Evolutionary conservation across 2,113 vertebrate species (phyloP), one percentile per base, ranked within the genome.

Genomic region (Anolis sagrei): DNA sequence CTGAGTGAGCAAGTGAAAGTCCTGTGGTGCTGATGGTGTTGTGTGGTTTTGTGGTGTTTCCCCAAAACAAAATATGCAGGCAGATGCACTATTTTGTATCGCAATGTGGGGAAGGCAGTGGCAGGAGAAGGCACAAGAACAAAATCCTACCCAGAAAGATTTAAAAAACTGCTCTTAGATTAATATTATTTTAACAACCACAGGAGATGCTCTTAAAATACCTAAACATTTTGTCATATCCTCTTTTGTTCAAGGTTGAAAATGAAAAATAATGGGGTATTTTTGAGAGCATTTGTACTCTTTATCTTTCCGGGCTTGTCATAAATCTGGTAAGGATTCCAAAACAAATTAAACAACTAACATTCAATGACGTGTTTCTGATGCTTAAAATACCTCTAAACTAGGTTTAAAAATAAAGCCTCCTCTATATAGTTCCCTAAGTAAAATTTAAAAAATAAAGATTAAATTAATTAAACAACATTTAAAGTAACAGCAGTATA

Each of bases 41-140:
- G 23, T 64, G 77, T 79, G 76, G 77, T 27, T 79, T 79, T 79
- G 58, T 79, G 77, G 77, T 79, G 58, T 79, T 79, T 79, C 21
- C 58, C 32, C 32, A 62, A 32, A 62, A 39, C 32, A 79, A 25
- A 32, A 5, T 25, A 36, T 25, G 77, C 58, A 62, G 4, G 34
- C 19, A 79, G 23, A 23, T 64, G 58, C 23, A 39, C 54, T 4
- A 23, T 64, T 36, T 64, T 10, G 14, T 34, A 64, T 64, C 16
- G 62, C 77, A 27, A 14, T 4, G 34, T 1, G 10, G 10, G 51
- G 2, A 1, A n/a, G 75, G 27, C 39, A 44, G 39, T 44, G 39
- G 39, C 54, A 58, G 54, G 54, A 18, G 18, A 58, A 18, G 54
- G 54, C 54, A 58, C 54, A 58, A 3, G 16, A 13, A 34, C 32